Base-by-base conservation (phyloP, 2,888 invertebrate genomes). In the Zaprionus obscuricornis region DNA sequence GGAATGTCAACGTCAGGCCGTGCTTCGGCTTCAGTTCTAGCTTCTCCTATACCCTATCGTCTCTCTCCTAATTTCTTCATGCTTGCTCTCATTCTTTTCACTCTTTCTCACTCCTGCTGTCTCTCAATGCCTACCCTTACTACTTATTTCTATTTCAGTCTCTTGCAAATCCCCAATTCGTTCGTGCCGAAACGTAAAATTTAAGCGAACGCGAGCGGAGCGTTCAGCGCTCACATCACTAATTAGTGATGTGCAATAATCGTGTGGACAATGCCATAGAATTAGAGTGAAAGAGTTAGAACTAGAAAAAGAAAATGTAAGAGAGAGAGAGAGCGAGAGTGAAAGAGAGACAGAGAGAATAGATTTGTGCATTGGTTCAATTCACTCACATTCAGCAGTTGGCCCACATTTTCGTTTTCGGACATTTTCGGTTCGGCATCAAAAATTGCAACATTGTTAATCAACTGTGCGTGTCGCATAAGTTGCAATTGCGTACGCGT, bases 221-320 rank as follows among this genome's bases (percentile, higher is more conserved):
- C 66, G 64, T 62, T 52, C 20, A 33, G 66, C 66, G 52, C 59
- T 55, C 65, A 49, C 81, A 75, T 73, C 81, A 76, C 78, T 79
- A 79, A 79, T 79, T 79, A 79, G 78, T 79, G 78, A 81, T 84
- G 78, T 83, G 78, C 84, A 79, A 83, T 78, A 84, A 84, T 78
- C 84, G 81, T 70, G 74, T 46, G 33, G 54, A 54, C 47, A 50
- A 46, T n/a, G n/a, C n/a, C n/a, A n/a, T n/a, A n/a, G n/a, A n/a
- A n/a, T n/a, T n/a, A n/a, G n/a, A n/a, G n/a, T n/a, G n/a, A n/a
- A n/a, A n/a, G n/a, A n/a, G n/a, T n/a, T n/a, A n/a, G n/a, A n/a
- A n/a, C n/a, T n/a, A n/a, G n/a, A n/a, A n/a, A n/a, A n/a, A n/a
- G n/a, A n/a, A n/a, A n/a, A n/a, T n/a, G n/a, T n/a, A n/a, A n/a